These are phyloP conservation scores for Drosophila kurseongensis DNA, from an alignment of 1,140 invertebrate genomes.

Conservation along the genomic window DNA sequence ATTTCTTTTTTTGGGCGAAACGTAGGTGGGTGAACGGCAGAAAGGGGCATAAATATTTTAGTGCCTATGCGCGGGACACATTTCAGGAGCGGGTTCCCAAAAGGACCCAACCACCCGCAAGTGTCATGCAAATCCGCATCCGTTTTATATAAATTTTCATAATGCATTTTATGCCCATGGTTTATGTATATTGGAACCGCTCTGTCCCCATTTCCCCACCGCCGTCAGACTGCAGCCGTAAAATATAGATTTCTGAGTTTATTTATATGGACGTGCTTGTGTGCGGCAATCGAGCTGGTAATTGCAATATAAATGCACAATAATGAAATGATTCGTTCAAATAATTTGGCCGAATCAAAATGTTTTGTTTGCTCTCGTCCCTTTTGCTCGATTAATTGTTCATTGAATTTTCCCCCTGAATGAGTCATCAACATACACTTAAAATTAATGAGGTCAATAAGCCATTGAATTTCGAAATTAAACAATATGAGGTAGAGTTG, in stretches of 20 bases:
- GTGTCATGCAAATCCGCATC: slow-evolving; percentile 57
- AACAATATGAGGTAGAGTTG: not conserved
- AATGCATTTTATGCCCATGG: slow-evolving; percentile 58
- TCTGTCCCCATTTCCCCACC: not conserved
- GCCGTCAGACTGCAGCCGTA: slow-evolving; percentile 25
- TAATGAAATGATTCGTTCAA: slow-evolving; percentile 51
- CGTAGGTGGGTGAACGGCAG: slow-evolving; percentile 24
- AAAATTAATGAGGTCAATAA: slow-evolving; percentile 25
- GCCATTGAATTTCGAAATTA: not conserved
- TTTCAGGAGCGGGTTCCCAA: slow-evolving; percentile 29
- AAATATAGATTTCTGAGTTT: slow-evolving; percentile 38
- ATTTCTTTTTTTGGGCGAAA: not conserved
- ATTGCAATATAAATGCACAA: slow-evolving; percentile 54
- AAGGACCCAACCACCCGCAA: slow-evolving; percentile 27
- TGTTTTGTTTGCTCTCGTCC: slow-evolving; percentile 35
- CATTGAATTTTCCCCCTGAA: slow-evolving; percentile 46
- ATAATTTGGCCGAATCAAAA: slow-evolving; percentile 48
- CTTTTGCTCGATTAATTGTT: slow-evolving; percentile 46
- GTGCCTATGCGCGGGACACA: slow-evolving; percentile 59
- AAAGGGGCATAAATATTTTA: slow-evolving; percentile 75
- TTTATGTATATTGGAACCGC: slow-evolving; percentile 55
- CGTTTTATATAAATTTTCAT: slow-evolving; percentile 68
- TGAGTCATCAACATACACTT: slow-evolving; percentile 18
- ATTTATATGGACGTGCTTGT: slow-evolving; percentile 6
- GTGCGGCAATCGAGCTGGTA: slow-evolving; percentile 40